Conservation (phyloP, 2,113 vertebrate genomes). For the Empidonax traillii region DNA sequence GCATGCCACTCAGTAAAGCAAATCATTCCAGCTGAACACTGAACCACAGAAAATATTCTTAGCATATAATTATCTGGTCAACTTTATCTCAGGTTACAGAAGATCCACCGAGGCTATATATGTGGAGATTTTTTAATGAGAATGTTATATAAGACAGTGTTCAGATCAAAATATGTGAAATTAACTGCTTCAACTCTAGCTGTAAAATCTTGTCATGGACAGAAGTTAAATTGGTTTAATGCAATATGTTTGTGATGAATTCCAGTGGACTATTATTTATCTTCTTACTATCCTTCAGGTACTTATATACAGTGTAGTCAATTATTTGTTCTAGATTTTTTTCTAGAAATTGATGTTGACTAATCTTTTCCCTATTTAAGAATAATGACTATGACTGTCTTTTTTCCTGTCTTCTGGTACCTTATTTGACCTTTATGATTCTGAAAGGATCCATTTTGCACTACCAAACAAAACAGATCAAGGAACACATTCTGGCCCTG, state of each 20-base stretch:
- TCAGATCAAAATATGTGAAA: neutral
- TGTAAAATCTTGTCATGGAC: neutral
- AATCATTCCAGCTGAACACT: neutral
- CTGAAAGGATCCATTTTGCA: neutral
- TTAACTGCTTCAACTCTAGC: neutral
- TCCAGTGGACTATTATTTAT: neutral
- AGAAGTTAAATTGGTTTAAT: neutral
- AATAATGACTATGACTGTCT: neutral
- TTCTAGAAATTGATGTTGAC: neutral
- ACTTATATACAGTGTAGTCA: neutral
- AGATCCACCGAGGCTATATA: neutral
- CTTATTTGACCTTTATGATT: neutral
- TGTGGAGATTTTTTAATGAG: neutral
- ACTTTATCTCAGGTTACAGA: neutral
- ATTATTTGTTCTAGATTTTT: neutral
- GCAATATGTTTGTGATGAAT: neutral
- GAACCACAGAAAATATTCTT: neutral
- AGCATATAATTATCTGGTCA: neutral
- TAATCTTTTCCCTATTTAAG: neutral
- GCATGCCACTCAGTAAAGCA: neutral
- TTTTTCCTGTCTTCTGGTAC: neutral
- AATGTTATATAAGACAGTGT: neutral
- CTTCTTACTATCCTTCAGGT: neutral
- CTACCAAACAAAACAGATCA: neutral
- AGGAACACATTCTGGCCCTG: neutral